Evolutionary conservation across 2,888 invertebrate species (phyloP), one percentile per base, ranked within the genome.

Genomic region (Phlogophora meticulosa): DNA sequence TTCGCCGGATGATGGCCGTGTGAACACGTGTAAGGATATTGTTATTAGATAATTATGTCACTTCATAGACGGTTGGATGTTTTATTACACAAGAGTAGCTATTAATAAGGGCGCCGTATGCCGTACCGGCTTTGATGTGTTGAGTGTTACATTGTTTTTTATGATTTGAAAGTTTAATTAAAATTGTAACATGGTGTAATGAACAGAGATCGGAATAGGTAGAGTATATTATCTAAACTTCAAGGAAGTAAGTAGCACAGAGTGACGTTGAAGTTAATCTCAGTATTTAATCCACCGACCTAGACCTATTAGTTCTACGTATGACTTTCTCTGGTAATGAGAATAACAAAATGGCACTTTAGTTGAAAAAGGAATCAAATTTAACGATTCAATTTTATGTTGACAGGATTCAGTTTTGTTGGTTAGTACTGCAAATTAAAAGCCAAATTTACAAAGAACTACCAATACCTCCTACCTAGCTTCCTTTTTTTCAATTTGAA

Each of bases 11-110:
- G 66, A 78, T 70, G 80, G 70, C 60, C 62, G 72, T 77, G 78
- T 76, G 81, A 87, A 87, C 87, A 88, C 83, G 87, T 86, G 87
- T 84, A 63, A 49, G 59, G 76, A 78, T n/a, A n/a, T 81, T 86
- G 80, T 83, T 80, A 79, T 73, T 78, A 78, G 55, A 74, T 68
- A 68, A 68, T 76, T 74, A 78, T 78, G 75, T 74, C 79, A 78
- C 58, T 51, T 28, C 36, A 43, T 58, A 68, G 49, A 51, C 15
- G 36, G 38, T 15, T 36, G 61, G 45, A 72, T 65, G 59, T 65
- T 78, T 74, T 65, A 74, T 77, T 65, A 59, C 36, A 36, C 36
- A 38, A 48, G 40, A 53, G 20, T n/a, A 28, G 24, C 40, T n/a
- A 77, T 63, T 58, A 72, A 58, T 75, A 51, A 51, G 11, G 32